phyloP scores from a whole-genome alignment of 2,888 invertebrate species.

The Drosophila neonasuta region DNA sequence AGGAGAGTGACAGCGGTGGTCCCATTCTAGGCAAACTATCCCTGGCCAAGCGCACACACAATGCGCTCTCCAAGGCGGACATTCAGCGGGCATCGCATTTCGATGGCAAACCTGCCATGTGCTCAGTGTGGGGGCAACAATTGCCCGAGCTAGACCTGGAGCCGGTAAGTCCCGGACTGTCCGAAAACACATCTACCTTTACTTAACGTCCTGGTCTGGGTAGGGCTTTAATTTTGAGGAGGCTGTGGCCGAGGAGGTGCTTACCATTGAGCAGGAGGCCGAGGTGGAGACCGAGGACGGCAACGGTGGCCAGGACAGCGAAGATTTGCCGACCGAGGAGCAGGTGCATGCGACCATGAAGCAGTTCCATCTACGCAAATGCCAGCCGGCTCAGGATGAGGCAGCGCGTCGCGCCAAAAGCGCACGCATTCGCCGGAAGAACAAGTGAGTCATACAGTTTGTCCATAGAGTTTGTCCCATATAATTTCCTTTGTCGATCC shows the following conservation, averaged over 20 bases:
- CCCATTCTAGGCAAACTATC: slow-evolving; percentile 87
- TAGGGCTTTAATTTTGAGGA: slow-evolving; percentile 76
- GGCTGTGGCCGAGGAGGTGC: slow-evolving; percentile 72
- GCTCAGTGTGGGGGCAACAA: slow-evolving; percentile 73
- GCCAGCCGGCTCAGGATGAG: slow-evolving; percentile 78
- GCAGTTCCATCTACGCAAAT: slow-evolving; percentile 80
- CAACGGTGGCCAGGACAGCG: slow-evolving; percentile 66
- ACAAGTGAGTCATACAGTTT: slow-evolving; percentile 64
- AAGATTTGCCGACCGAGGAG: slow-evolving; percentile 79
- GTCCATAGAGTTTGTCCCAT: too few species aligned
- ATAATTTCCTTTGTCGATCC: not conserved
- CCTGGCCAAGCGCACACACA: slow-evolving; percentile 86
- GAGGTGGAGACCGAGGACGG: slow-evolving; percentile 79
- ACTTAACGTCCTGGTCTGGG: not conserved
- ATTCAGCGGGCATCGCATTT: slow-evolving; percentile 63
- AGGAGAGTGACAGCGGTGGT: slow-evolving; percentile 83
- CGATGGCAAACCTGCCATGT: slow-evolving; percentile 51
- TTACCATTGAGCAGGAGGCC: slow-evolving; percentile 78
- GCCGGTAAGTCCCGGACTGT: slow-evolving; percentile 47
- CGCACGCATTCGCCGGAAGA: slow-evolving; percentile 77
- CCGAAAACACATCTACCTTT: not conserved
- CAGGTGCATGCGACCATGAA: slow-evolving; percentile 82
- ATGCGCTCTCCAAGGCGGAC: slow-evolving; percentile 83
- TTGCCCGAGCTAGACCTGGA: slow-evolving; percentile 55
- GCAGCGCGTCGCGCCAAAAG: slow-evolving; percentile 78